phyloP scores from a whole-genome alignment of 2,888 invertebrate genomes.

The Fragum sueziense region DNA sequence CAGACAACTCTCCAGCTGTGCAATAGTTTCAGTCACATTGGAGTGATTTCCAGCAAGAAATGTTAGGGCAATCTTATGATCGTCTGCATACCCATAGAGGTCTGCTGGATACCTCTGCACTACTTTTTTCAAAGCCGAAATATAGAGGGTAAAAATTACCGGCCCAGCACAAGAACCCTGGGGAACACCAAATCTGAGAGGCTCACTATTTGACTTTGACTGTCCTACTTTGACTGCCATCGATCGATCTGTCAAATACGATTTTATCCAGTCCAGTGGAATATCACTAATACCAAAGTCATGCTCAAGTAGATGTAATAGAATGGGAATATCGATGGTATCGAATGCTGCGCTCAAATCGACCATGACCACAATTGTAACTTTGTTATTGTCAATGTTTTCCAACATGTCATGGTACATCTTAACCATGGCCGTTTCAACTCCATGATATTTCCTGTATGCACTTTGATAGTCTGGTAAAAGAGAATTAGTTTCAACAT shows the following conservation, averaged over 20 bases:
- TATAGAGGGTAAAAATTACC: constrained; percentile 43
- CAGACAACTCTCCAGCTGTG: constrained; percentile 35
- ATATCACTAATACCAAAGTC: constrained; percentile 33
- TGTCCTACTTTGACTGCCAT: constrained; percentile 29
- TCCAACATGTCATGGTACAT: no score
- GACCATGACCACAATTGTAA: constrained; percentile 42
- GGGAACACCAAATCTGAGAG: constrained; percentile 39
- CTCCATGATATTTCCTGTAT: no score
- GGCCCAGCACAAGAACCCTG: constrained; percentile 39
- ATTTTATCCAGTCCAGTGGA: constrained; percentile 37
- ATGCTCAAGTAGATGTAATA: constrained; percentile 24
- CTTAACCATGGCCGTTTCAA: no score
- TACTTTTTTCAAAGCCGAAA: constrained; percentile 44
- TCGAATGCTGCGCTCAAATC: no score
- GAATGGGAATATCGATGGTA: constrained; percentile 42
- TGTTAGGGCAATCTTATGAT: constrained; percentile 39
- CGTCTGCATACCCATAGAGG: constrained; percentile 42
- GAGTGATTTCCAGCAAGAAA: constrained; percentile 32
- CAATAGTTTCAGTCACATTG: constrained; percentile 11
- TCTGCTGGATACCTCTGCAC: constrained; percentile 28
- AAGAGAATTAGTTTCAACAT: constrained; percentile 31
- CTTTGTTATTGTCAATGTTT: constrained; percentile 6
- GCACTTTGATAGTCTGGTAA: constrained; percentile 30
- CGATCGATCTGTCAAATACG: constrained; percentile 37
- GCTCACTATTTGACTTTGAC: neutral